These are phyloP conservation scores for Cyclura pinguis DNA, from an alignment of 2,797 vertebrate species.

Conservation along the genomic window DNA sequence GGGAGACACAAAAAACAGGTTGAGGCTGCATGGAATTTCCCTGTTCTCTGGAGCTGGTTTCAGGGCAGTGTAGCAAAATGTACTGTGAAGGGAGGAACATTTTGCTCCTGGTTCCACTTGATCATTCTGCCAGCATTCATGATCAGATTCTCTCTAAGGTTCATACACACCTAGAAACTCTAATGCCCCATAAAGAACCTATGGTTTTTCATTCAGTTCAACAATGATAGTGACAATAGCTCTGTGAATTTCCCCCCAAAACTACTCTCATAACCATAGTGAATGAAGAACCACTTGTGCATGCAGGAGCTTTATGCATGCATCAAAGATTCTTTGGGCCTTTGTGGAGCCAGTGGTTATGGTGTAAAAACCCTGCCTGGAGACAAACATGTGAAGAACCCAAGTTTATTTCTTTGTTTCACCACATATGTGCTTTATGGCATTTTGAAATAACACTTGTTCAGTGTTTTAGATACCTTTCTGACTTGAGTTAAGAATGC, in stretches of 20 bases:
- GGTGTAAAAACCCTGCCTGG: background rate
- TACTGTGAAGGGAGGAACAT: no score
- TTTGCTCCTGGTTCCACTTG: no score
- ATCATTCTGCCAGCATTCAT: no score
- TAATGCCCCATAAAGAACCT: background rate
- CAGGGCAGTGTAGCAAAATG: no score
- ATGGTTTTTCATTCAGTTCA: background rate
- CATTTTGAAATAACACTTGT: background rate
- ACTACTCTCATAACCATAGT: no score
- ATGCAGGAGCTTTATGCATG: background rate
- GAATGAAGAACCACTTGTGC: background rate
- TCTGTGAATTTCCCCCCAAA: background rate
- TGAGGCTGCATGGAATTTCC: no score
- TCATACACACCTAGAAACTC: background rate
- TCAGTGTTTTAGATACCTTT: slow-evolving; percentile 11
- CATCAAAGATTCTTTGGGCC: background rate
- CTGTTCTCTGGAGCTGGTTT: no score
- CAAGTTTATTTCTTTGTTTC: background rate
- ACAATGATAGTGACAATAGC: background rate
- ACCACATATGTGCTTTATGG: background rate
- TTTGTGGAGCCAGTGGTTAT: slow-evolving; percentile 5
- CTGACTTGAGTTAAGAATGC: slow-evolving; percentile 1
- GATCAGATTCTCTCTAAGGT: background rate
- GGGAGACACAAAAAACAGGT: no score
- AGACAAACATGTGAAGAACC: background rate